Percentiles rank a stretch among this genome's conserved stretches.
Conservation (phyloP, 2,888 invertebrate species). For the Ophion ventricosus region DNA sequence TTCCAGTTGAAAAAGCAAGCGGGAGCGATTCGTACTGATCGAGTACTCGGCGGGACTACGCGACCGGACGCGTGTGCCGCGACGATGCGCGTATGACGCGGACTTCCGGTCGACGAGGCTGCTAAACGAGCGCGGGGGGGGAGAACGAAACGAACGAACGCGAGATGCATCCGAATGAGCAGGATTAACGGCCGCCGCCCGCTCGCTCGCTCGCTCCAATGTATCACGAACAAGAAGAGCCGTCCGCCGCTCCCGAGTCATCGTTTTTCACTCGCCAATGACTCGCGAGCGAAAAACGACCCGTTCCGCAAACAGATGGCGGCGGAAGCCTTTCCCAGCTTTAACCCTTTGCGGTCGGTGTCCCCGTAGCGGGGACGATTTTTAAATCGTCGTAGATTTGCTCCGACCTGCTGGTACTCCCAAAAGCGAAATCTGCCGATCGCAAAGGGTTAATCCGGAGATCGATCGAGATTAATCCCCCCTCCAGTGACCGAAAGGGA, state of each 20-base stretch:
- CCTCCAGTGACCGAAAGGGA: too few species aligned
- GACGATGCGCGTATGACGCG: constrained; percentile 81
- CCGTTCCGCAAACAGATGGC: too few species aligned
- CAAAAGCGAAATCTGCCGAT: too few species aligned
- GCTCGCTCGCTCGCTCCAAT: constrained; percentile 10
- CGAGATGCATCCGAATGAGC: constrained; percentile 83
- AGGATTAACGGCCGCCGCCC: constrained; percentile 38
- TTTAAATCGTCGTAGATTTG: too few species aligned
- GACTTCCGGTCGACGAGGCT: constrained; percentile 79
- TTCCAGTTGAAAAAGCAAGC: background rate
- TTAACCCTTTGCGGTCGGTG: too few species aligned
- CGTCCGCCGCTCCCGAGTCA: background rate
- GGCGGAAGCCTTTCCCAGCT: background rate
- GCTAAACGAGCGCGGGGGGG: constrained; percentile 68
- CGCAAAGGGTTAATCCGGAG: too few species aligned
- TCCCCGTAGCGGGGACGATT: too few species aligned
- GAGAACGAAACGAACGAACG: constrained; percentile 70
- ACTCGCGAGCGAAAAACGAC: background rate
- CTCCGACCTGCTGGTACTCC: too few species aligned
- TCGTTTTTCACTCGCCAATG: too few species aligned
- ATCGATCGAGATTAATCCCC: too few species aligned
- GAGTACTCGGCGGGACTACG: constrained; percentile 49
- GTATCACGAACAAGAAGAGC: background rate
- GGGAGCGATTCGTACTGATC: background rate
- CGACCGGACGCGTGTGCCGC: constrained; percentile 77